Evolutionary conservation across 2,888 invertebrate species (phyloP).

Genomic region (Hydropsyche betteni): DNA sequence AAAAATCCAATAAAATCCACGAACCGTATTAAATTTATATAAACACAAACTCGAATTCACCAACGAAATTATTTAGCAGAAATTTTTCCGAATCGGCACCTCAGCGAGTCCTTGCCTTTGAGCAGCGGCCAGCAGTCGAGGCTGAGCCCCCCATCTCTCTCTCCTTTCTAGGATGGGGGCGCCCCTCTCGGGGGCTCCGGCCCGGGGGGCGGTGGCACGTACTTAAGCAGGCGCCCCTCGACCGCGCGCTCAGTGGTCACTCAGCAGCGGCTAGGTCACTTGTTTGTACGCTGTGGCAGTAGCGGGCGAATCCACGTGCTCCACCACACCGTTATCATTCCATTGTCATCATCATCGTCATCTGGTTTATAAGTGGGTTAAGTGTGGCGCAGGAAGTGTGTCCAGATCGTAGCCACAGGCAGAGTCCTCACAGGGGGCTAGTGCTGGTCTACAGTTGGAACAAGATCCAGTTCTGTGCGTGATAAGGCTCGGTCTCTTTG

Average conservation of each 20-base stretch:
- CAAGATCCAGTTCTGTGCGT: conserved; percentile 20
- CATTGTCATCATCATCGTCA: background rate
- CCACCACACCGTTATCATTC: conserved; percentile 19
- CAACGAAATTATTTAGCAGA: too few species aligned
- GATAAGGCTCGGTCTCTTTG: too few species aligned
- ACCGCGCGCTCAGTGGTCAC: conserved; percentile 31
- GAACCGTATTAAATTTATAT: too few species aligned
- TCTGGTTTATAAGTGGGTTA: background rate
- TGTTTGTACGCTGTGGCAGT: conserved; percentile 60
- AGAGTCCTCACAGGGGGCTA: too few species aligned
- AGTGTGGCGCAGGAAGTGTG: background rate
- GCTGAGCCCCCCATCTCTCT: background rate
- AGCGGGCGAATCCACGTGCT: conserved; percentile 51
- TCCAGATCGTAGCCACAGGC: too few species aligned
- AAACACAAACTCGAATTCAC: too few species aligned
- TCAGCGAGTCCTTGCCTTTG: conserved; percentile 31
- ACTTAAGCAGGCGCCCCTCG: conserved; percentile 11
- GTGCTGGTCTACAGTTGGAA: background rate
- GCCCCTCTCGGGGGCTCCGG: conserved; percentile 2
- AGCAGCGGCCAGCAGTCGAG: background rate
- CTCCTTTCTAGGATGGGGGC: conserved; percentile 1
- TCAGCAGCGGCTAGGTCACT: conserved; percentile 58
- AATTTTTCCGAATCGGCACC: background rate
- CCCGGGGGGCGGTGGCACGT: background rate
- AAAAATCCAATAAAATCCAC: too few species aligned